Base-by-base conservation (phyloP, 2,113 vertebrate genomes). In the Lamprotornis superbus region DNA sequence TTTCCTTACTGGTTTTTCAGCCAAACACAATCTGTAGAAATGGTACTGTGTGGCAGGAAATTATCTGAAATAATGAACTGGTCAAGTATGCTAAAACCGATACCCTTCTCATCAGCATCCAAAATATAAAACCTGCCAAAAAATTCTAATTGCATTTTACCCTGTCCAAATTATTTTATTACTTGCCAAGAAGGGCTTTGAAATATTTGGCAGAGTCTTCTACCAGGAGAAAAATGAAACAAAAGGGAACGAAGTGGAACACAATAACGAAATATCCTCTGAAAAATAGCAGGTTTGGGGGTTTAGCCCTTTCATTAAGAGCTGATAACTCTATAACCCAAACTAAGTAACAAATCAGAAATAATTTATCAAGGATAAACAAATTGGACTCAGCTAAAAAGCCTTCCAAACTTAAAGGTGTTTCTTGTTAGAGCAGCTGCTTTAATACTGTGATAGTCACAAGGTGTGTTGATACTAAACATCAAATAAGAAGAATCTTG, bases 151-250 rank as follows among this genome's bases (percentile, higher is more conserved):
- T 98, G 94, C 65, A 67, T 23, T 87, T 91, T 92, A 87, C 89
- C 95, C 63, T 91, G 42, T 96, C 89, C 81, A 96, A 96, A 97
- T 97, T 97, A 96, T 98, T 97, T 97, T 96, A 82, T 71, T 96
- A 40, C 88, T 96, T 97, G 96, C 97, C 97, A 97, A 92, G 65
- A 95, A 96, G 40, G 61, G 39, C 77, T 98, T 97, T 96, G 83
- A 95, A 96, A 97, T 88, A 87, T 94, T 97, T 98, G 98, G 97
- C 97, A 90, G 68, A 52, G 47, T 40, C 91, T 97, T 81, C 83
- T 84, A 93, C 79, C 47, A 81, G 84, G 77, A 97, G 95, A 94
- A 94, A 96, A 97, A 97, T 76, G 84, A 97, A 97, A 97, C 87
- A 95, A 92, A 97, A 95, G 93, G 67, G 89, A 92, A 95, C 68